Conservation (phyloP, 2,113 vertebrate species). For the Isichthys henryi region DNA sequence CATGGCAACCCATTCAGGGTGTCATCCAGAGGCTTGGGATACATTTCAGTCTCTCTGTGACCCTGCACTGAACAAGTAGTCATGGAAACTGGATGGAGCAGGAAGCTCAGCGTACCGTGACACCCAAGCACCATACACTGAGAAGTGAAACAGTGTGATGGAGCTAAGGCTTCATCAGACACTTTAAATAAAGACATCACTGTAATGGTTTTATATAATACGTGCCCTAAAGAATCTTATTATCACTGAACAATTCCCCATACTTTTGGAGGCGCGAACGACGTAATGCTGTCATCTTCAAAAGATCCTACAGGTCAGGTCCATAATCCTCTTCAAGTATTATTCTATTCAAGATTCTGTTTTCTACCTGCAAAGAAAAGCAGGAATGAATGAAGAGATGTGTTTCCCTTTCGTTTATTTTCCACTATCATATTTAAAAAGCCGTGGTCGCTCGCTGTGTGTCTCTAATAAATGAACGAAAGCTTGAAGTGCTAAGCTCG, state of each 20-base stretch:
- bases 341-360: conserved; percentile 61
- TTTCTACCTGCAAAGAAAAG: conserved; percentile 53
- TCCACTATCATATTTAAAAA: neutral
- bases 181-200: conserved; percentile 1
- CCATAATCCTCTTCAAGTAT: conserved; percentile 48
- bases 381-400: neutral
- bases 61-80: neutral
- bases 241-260: neutral
- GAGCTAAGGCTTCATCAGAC: neutral
- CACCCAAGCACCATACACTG: neutral
- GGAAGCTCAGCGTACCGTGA: neutral
- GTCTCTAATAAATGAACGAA: neutral
- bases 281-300: neutral
- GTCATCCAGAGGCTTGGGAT: neutral
- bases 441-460: neutral
- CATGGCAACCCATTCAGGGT: neutral
- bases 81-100: neutral
- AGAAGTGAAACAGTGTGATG: neutral
- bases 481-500: neutral
- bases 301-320: conserved; percentile 47
- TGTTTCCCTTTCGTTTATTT: neutral
- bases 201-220: neutral
- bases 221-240: neutral
- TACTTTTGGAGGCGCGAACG: neutral
- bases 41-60: neutral